Evolutionary conservation across 2,113 vertebrate species (phyloP).

Genomic region (Stomatorhinus ivindoensis): DNA sequence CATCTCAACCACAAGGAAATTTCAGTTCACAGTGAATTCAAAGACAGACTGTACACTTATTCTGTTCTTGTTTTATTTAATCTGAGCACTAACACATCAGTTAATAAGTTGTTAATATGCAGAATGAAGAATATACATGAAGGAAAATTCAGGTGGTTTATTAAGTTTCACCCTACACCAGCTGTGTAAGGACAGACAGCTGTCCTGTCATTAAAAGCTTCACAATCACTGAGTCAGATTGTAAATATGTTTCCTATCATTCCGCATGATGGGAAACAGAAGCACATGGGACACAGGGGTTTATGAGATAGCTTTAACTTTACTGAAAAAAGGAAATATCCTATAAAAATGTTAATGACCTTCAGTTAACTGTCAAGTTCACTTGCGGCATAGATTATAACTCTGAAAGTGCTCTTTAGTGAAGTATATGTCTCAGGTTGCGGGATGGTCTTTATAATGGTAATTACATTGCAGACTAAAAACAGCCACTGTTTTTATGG

Average conservation of each 20-base stretch:
- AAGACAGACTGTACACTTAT: background rate
- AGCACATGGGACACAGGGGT: background rate
- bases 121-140: background rate
- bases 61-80: background rate
- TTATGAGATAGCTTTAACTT: background rate
- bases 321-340: background rate
- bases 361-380: background rate
- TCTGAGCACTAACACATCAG: background rate
- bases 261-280: background rate
- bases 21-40: background rate
- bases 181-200: background rate
- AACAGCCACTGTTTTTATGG: background rate
- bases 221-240: background rate
- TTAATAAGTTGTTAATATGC: background rate
- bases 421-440: background rate
- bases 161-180: background rate
- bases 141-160: background rate
- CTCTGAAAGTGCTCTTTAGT: background rate
- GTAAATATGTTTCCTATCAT: background rate
- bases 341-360: background rate
- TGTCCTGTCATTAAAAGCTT: background rate
- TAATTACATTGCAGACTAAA: background rate
- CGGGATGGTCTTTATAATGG: background rate
- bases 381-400: background rate
- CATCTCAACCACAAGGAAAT: background rate